Evolutionary conservation across 2,888 invertebrate genomes (phyloP).

Genomic region (Catocala sponsa): DNA sequence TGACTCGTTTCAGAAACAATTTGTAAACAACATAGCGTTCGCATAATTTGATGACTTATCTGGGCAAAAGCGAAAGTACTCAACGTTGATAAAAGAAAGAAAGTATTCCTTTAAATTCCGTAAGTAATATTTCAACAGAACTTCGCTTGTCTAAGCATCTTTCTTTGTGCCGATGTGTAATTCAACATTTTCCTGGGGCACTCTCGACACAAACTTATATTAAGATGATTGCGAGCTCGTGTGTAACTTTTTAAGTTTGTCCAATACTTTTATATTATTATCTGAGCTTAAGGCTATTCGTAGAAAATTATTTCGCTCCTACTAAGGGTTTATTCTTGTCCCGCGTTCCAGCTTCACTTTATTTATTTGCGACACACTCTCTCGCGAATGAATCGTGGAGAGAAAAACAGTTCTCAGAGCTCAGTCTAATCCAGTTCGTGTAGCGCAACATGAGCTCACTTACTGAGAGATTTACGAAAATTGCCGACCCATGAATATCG

Average conservation of each 20-base stretch:
- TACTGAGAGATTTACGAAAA: conserved; percentile 69
- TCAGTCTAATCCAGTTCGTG: conserved; percentile 71
- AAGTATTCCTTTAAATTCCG: conserved; percentile 53
- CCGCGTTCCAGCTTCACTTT: conserved; percentile 59
- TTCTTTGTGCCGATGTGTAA: conserved; percentile 31
- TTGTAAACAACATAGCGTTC: conserved; percentile 72
- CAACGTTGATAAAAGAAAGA: conserved; percentile 61
- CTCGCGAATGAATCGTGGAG: conserved; percentile 65
- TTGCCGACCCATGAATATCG: conserved; percentile 60
- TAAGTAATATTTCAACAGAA: conserved; percentile 50
- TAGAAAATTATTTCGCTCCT: conserved; percentile 56
- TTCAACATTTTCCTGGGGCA: conserved; percentile 28
- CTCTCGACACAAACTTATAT: conserved; percentile 36
- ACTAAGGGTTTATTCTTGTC: conserved; percentile 59
- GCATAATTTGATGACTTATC: conserved; percentile 77
- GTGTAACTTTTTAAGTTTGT: conserved; percentile 42
- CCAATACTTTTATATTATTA: conserved; percentile 48
- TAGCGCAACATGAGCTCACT: conserved; percentile 68
- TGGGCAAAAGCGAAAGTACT: conserved; percentile 62
- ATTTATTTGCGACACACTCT: conserved; percentile 68
- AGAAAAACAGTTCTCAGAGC: conserved; percentile 73
- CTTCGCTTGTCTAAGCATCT: conserved; percentile 33
- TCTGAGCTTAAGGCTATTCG: conserved; percentile 49
- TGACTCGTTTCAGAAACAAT: conserved; percentile 74
- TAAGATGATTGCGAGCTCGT: conserved; percentile 38